Evolutionary conservation across 1,140 invertebrate species (phyloP).

Genomic region (Formica exsecta): DNA sequence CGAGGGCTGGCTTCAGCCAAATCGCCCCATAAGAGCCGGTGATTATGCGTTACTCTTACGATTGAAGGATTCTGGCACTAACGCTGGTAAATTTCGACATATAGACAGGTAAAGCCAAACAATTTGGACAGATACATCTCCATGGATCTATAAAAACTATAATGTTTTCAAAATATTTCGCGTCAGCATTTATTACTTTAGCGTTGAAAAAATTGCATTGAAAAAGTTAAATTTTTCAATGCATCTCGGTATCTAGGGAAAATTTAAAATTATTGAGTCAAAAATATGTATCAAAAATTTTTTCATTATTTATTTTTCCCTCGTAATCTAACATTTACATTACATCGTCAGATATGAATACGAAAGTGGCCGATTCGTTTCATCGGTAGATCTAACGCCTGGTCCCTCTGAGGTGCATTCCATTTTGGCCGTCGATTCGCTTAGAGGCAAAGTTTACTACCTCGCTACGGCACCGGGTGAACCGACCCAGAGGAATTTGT

Average conservation of each 20-base stretch:
- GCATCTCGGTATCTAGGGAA: neutral
- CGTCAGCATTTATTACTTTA: neutral
- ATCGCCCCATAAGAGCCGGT: conserved; percentile 56
- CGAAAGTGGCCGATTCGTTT: conserved; percentile 75
- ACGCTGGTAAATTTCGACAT: conserved; percentile 84
- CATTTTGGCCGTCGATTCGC: conserved; percentile 84
- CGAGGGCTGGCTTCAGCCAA: conserved; percentile 77
- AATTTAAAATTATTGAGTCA: neutral
- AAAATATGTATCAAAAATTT: neutral
- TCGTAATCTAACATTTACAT: neutral
- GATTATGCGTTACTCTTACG: conserved; percentile 80
- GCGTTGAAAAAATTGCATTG: neutral
- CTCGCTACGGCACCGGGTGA: conserved; percentile 83
- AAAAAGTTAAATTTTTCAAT: neutral
- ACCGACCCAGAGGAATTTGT: conserved; percentile 86
- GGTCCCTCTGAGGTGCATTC: conserved; percentile 85
- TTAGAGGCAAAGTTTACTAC: conserved; percentile 84
- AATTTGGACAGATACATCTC: neutral
- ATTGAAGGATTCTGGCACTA: conserved; percentile 79
- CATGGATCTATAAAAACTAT: neutral
- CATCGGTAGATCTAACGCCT: conserved; percentile 85
- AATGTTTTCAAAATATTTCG: neutral
- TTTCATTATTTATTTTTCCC: neutral
- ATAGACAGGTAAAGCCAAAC: conserved; percentile 78
- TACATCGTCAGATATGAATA: conserved; percentile 75